Base-by-base conservation (phyloP, 2,888 invertebrate genomes). In the Stenodema calcarata region DNA sequence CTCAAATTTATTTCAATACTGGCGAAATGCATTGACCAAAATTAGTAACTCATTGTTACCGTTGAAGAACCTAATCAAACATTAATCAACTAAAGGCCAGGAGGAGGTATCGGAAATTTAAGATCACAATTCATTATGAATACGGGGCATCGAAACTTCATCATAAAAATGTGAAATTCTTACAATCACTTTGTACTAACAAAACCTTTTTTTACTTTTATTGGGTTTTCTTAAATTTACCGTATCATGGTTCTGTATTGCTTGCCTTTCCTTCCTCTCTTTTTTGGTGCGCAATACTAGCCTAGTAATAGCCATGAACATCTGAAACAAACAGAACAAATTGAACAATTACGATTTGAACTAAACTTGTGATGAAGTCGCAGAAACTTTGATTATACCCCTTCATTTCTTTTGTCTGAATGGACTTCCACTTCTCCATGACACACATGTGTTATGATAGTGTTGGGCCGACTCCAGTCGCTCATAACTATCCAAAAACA, bases 221-320 rank as follows among this genome's bases (percentile, higher is more conserved):
- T 89, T 89, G 69, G 89, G 89, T 92, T 94, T 95, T 90, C 94
- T 93, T 91, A 96, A 91, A 92, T 95, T 94, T 87, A 96, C 95
- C 87, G 94, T 95, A 90, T 95, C 95, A 88, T 91, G 92, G 86
- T 91, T 91, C 88, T 93, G 92, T 90, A 94, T 94, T 89, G 94
- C 94, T 91, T 95, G 95, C 90, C 95, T 92, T 91, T 95, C 95
- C 91, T 94, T 95, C 92, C 94, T 94, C 91, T 95, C 95, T 91
- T 95, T 94, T 92, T 98, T 98, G 88, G 96, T 95, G 91, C 94
- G 93, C 91, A 98, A 93, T 89, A 98, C 98, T 93, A 96, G 95
- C 89, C 94, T 94, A 87, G 95, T 95, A 90, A 95, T 94, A 89
- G 94, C 93, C 91, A 93, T 93, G 91, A 95, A 95, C 94, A 95